phyloP scores from a whole-genome alignment of 2,797 vertebrate genomes.

The Mastacembelus armatus region DNA sequence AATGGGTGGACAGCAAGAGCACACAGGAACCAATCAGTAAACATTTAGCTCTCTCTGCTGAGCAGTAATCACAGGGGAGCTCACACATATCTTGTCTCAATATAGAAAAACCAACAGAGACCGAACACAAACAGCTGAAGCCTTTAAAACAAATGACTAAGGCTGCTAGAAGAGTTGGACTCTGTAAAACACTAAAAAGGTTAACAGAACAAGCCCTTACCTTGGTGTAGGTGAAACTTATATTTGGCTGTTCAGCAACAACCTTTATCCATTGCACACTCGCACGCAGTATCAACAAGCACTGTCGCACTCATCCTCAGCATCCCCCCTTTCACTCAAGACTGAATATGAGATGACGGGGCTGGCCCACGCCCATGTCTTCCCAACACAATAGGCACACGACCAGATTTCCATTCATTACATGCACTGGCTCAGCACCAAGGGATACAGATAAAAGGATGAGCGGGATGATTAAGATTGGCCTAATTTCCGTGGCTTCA shows the following conservation, averaged over 20 bases:
- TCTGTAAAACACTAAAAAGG: background rate
- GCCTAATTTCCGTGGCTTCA: conserved; percentile 12
- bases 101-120: conserved; percentile 35
- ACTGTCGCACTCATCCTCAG: conserved; percentile 56
- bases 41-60: conserved; percentile 35
- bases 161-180: background rate
- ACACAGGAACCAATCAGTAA: conserved; percentile 71
- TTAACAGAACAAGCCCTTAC: conserved; percentile 55
- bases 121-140: conserved; percentile 11
- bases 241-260: conserved; percentile 20
- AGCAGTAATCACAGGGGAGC: conserved; percentile 50
- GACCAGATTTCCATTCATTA: conserved; percentile 56
- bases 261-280: conserved; percentile 53
- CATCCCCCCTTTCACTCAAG: conserved; percentile 72
- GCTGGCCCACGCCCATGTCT: conserved; percentile 75
- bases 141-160: background rate
- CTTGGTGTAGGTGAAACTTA: conserved; percentile 50
- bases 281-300: conserved; percentile 73
- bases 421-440: conserved; percentile 32
- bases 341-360: conserved; percentile 84
- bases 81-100: conserved; percentile 42
- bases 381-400: conserved; percentile 72
- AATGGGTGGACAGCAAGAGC: conserved; percentile 59
- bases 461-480: conserved; percentile 1
- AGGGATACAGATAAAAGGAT: conserved; percentile 23